Evolutionary conservation across 2,888 invertebrate genomes (phyloP), one percentile per base, ranked within the genome.

Genomic region (Parasteatoda lunata): DNA sequence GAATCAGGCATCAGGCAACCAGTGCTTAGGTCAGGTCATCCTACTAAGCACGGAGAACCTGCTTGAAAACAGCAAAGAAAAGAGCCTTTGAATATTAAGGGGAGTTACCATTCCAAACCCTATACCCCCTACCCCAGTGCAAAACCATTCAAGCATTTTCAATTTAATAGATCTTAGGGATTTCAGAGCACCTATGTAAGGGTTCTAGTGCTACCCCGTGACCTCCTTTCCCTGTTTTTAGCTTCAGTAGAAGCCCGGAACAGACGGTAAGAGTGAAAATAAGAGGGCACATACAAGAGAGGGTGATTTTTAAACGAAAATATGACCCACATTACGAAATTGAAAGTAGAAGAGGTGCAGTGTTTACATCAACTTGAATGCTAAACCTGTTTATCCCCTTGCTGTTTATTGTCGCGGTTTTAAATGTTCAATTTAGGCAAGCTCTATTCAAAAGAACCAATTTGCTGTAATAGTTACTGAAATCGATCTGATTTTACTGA

Each of bases 301-400:
- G 68, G 66, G 80, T 52, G 47, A 76, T n/a, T 54, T 54, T 54
- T 54, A 49, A 64, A 52, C 30, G 73, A 84, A 84, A 78, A 84
- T 84, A 75, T 84, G 84, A 84, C 84, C 84, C 75, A 78, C 73
- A 75, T 84, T 77, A 73, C 51, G n/a, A 47, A 70, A 11, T 77
- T 65, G 84, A 84, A 84, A 84, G 84, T 84, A 77, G 83, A 77
- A 77, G 70, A 76, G 76, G 72, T 84, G 84, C 84, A 59, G 59
- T 84, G 84, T 84, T 84, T 84, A 84, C 75, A 73, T 15, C 72
- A 64, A 69, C 73, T 66, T 52, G 75, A 83, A 83, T 77, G 77
- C 65, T 83, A 83, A 83, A 83, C 83, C 83, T 83, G 77, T 83
- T 83, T 83, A 83, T 77, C 83, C 52, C 52, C 48, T 77, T n/a